A percentile compares a stretch with the other conserved stretches of the same genome.
Conservation (phyloP, 2,797 vertebrate species). For the Pangasius mekongensis region DNA sequence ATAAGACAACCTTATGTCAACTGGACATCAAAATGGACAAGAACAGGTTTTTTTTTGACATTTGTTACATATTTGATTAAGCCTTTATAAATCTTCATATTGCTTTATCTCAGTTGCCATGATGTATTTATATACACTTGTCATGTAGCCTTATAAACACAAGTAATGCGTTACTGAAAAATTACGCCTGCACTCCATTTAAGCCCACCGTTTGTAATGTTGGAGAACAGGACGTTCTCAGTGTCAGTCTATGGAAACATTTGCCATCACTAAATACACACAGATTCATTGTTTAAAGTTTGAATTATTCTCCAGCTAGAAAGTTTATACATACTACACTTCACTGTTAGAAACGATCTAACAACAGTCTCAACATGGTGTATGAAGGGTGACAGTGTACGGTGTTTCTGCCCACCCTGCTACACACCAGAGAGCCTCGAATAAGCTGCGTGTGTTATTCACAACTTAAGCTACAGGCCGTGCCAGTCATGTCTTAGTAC, state of each 20-base stretch:
- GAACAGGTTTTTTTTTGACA: neutral
- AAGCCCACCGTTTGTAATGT: neutral
- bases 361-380: neutral
- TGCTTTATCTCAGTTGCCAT: neutral
- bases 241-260: neutral
- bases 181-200: neutral
- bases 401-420: neutral
- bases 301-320: neutral
- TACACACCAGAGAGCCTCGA: conserved; percentile 1
- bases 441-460: conserved; percentile 8
- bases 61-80: neutral
- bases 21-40: neutral
- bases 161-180: neutral
- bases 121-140: neutral
- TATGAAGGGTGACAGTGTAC: neutral
- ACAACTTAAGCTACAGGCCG: neutral
- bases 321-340: neutral
- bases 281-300: neutral
- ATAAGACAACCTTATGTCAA: neutral
- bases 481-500: conserved; percentile 7
- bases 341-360: neutral
- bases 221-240: neutral
- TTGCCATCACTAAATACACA: neutral
- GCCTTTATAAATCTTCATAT: neutral
- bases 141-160: neutral